Conservation (phyloP, 2,113 vertebrate species). For the Crotalus horridus region DNA sequence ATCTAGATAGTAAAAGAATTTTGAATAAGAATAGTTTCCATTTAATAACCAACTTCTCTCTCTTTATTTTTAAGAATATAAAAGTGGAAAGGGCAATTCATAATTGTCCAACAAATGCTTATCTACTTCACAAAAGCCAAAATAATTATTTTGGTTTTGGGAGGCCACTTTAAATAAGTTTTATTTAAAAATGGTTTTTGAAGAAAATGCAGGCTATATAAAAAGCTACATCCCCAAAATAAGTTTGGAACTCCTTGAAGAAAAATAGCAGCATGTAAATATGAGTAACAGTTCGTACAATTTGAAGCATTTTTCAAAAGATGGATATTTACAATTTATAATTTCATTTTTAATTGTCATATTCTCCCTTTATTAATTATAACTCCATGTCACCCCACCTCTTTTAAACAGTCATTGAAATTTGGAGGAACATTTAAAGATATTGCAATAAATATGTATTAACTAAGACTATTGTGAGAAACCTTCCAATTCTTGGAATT, state of each 20-base stretch:
- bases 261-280: neutral
- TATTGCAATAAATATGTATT: neutral
- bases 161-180: neutral
- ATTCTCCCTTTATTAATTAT: neutral
- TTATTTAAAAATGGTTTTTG: neutral
- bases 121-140: neutral
- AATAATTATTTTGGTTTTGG: neutral
- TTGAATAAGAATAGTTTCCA: neutral
- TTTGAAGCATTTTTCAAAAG: neutral
- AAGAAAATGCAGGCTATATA: neutral
- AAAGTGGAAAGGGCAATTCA: neutral
- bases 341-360: neutral
- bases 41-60: neutral
- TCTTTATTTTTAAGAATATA: neutral
- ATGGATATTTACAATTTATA: neutral
- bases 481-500: neutral
- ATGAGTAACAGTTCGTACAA: neutral
- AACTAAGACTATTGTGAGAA: neutral
- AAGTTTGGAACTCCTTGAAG: neutral
- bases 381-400: neutral
- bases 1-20: neutral
- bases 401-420: neutral
- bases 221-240: neutral
- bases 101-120: neutral
- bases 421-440: neutral